Evolutionary conservation across 2,113 vertebrate species (phyloP), one percentile per base, ranked within the genome.

Genomic region (Cebus imitator): DNA sequence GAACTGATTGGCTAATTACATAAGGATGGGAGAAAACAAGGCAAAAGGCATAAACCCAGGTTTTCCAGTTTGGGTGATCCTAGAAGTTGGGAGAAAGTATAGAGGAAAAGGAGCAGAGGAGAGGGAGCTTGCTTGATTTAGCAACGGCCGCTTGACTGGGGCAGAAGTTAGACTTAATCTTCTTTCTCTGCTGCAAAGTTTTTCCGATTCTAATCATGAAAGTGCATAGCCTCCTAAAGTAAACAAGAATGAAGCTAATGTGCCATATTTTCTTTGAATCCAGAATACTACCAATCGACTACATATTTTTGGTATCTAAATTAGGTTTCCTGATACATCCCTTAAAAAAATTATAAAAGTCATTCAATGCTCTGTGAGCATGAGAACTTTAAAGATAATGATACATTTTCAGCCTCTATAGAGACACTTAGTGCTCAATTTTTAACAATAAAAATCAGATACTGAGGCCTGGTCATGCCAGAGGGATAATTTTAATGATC

Each of bases 361-460:
- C 37, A 94, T 79, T 61, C 21, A n/a, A 20, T 83, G 32, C 5
- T 76, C 72, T 73, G 10, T 32, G 30, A 93, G 14, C 40, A 70
- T 8, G 11, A 27, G 32, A 35, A 92, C 75, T 81, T 78, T 57
- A 12, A 92, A 78, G 64, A 43, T 18, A 5, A 50, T 21, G 55
- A 45, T 45, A 55, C 21, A 82, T 45, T 66, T 79, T 45, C 35
- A 92, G 16, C 9, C 18, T 55, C 64, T 58, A 45, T 85, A 70
- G 57, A 86, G 45, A 96, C 43, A 20, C 0, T 48, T 55, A 17
- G 32, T 80, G 5, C 50, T 85, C 57, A n/a, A 3, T 30, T 81
- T 84, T 90, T 87, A 95, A 92, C 14, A 86, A 87, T 75, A 96
- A 90, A 86, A 92, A 87, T 90, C 6, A 70, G 55, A 85, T 40